A percentile compares a stretch with the other conserved stretches of the same genome.
These are phyloP conservation scores for Drosophila melanogaster DNA, from an alignment of 1,140 invertebrate genomes.

Conservation along the genomic window Release_6_plus_ISO1_MT NC_004354.4:1796501-1797000, in stretches of 20 bases:
- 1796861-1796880: conserved; percentile 61
- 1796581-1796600: conserved; percentile 44
- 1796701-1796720: conserved; percentile 47
- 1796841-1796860: conserved; percentile 58
- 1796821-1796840: conserved; percentile 4
- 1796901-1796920: conserved; percentile 27
- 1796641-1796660: conserved; percentile 9
- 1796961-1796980: too few relatives aligned
- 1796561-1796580: conserved; percentile 55
- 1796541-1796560: conserved; percentile 7
- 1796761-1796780: neutral
- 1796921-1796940: conserved; percentile 7
- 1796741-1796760: conserved; percentile 41
- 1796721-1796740: conserved; percentile 58
- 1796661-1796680: conserved; percentile 8
- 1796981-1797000: too few relatives aligned
- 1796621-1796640: neutral
- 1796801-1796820: neutral
- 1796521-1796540: conserved; percentile 14
- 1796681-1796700: conserved; percentile 62
- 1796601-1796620: conserved; percentile 38
- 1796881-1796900: conserved; percentile 45
- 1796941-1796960: neutral
- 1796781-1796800: neutral
- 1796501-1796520: conserved; percentile 60